Evolutionary conservation across 2,797 vertebrate genomes (phyloP).

Genomic region (Acrossocheilus fasciatus): DNA sequence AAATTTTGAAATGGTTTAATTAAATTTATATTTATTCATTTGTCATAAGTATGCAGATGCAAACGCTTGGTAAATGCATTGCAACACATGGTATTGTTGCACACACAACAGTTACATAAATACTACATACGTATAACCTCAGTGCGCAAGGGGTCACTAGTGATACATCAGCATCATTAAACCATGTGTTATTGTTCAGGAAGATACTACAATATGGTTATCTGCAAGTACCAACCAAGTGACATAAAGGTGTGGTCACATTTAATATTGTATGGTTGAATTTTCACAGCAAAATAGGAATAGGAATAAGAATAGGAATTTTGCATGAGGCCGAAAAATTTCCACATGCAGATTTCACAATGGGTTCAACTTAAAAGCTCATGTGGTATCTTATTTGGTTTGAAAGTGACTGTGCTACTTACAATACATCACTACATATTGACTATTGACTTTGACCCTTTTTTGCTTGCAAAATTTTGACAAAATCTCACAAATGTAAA

Average conservation of each 20-base stretch:
- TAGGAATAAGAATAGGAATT: background rate
- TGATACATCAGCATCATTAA: background rate
- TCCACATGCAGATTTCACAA: background rate
- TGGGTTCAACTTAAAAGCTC: background rate
- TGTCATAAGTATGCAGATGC: background rate
- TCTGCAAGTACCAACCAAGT: background rate
- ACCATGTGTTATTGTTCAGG: background rate
- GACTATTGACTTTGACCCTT: background rate
- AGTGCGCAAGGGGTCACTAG: background rate
- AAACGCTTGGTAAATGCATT: background rate
- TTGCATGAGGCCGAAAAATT: background rate
- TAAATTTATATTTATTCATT: too few species aligned
- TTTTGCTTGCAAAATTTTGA: background rate
- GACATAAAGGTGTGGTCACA: background rate
- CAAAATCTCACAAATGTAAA: too few species aligned
- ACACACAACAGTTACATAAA: background rate
- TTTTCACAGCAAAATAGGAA: background rate
- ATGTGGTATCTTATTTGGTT: background rate
- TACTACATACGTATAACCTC: background rate
- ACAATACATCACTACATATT: background rate
- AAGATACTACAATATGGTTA: background rate
- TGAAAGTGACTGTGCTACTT: background rate
- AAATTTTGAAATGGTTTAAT: too few species aligned
- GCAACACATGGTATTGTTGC: background rate
- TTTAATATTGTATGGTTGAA: background rate